A percentile compares a stretch with the other conserved stretches of the same genome.
These are phyloP conservation scores for Drosophila insularis DNA, from an alignment of 1,140 invertebrate species.

Conservation along the genomic window DNA sequence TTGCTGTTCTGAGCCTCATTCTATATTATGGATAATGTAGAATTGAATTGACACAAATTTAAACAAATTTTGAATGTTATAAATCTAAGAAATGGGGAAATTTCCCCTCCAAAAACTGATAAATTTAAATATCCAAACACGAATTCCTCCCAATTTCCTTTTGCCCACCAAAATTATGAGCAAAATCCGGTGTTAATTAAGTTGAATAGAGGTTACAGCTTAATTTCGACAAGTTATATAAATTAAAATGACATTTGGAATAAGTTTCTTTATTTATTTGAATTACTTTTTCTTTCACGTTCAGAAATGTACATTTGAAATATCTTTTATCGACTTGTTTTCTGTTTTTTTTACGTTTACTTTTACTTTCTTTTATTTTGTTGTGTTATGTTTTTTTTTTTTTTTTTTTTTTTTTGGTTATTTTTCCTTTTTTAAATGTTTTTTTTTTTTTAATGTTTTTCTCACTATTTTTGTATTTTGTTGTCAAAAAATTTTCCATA, in stretches of 20 bases:
- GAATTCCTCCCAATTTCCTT: too few species aligned
- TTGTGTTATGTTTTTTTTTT: conserved; percentile 32
- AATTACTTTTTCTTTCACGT: conserved; percentile 70
- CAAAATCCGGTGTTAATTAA: too few species aligned
- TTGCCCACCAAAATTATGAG: too few species aligned
- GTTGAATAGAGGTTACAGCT: too few species aligned
- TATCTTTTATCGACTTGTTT: conserved; percentile 38
- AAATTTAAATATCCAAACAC: too few species aligned
- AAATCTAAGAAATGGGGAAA: too few species aligned
- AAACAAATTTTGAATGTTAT: too few species aligned
- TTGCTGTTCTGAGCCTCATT: too few species aligned
- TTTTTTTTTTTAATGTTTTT: conserved; percentile 40
- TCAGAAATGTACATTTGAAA: conserved; percentile 75
- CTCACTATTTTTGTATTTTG: conserved; percentile 34
- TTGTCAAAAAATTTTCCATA: conserved; percentile 63
- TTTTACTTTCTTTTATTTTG: conserved; percentile 22
- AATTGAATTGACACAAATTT: too few species aligned
- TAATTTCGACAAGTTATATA: too few species aligned
- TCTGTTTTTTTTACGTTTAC: conserved; percentile 13
- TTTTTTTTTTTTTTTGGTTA: conserved; percentile 41
- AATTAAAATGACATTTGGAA: conserved; percentile 12
- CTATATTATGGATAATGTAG: too few species aligned
- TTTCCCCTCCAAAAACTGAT: too few species aligned
- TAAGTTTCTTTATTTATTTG: conserved; percentile 51
- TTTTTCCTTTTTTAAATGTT: conserved; percentile 27